Base-by-base conservation (phyloP, 2,113 vertebrate genomes). In the Eidolon helvum region DNA sequence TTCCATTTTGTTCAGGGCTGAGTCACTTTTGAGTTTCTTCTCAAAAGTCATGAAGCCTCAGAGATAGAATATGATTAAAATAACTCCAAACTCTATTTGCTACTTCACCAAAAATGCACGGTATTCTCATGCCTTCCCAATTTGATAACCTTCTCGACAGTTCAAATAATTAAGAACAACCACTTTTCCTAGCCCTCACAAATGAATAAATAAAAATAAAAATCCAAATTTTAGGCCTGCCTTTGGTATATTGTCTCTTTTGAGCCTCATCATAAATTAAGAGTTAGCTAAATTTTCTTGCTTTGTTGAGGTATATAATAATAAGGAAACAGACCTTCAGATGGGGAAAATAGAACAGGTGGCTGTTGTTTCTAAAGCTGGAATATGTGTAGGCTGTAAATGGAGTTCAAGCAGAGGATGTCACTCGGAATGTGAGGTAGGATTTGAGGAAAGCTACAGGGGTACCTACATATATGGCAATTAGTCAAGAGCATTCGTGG, bases 331-430 rank as follows among this genome's bases (percentile, higher is more conserved):
- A 92, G 45, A 93, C 66, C 50, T 91, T 90, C 65, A 90, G 85
- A 87, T 91, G 53, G 59, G 24, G 48, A 86, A 88, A 83, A 93
- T 9, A 75, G 83, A 97, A 93, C 90, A 97, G 96, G 91, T 95
- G 90, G 93, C 84, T 74, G 24, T 45, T 96, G 79, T 87, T 95
- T 92, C 77, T 94, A 97, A 93, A 94, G 87, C 90, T 94, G 71
- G 90, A 93, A 66, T 90, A 53, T 71, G 53, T 95, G 87, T 93
- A 84, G 94, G 88, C 65, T 96, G 71, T 92, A 94, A 66, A 82
- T 82, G 48, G 87, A 92, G 82, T 80, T 95, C 94, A 95, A 96
- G 85, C 88, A 95, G 75, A 95, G 95, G 87, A 92, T 92, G 87
- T 61, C 87, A 96, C 75, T 90, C 30, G 21, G 78, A 97, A 95